Evolutionary conservation across 2,797 vertebrate species (phyloP), one percentile per base, ranked within the genome.

Genomic region (Cygnus olor): DNA sequence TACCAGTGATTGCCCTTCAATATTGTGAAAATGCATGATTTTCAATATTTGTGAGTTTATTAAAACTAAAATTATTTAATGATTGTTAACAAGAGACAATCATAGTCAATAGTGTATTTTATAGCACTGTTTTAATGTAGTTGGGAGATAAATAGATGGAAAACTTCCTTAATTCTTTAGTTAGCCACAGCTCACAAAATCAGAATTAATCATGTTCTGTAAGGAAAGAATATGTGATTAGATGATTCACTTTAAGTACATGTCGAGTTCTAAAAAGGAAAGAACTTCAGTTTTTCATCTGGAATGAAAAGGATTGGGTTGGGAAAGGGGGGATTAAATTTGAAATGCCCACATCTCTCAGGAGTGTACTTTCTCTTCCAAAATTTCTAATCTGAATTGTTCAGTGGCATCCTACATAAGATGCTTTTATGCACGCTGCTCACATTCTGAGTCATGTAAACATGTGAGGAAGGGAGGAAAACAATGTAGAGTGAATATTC

Each of bases 361-460:
- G 54, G 72, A 88, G 34, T 71, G 32, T 77, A 76, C 28, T 93
- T 82, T 73, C 21, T 86, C 36, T 85, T 80, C 58, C 57, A 47
- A 68, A 45, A 88, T 65, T 85, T 90, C 54, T 70, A 15, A 77
- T 88, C 85, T 72, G 51, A 83, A 60, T 80, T 94, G n/a, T 87
- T 58, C 21, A 56, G 24, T 45, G 20, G 56, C 78, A 65, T 73
- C 40, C 42, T 76, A 70, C 14, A 32, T 45, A 84, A 38, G 40
- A 76, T 78, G 45, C 24, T 71, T 83, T 95, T 64, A 40, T 77
- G 47, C 10, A 34, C 34, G 10, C 44, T 92, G 78, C 40, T 96
- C 63, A 77, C n/a, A 90, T 80, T 91, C 20, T 82, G 38, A 82
- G 25, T 68, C 40, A 64, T 14, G 65, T 27, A 85, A 91, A 80